A percentile compares a stretch with the other conserved stretches of the same genome.
Conservation (phyloP, 37 sponge, comb jelly and placozoan species). For the Hormiphora californensis region DNA sequence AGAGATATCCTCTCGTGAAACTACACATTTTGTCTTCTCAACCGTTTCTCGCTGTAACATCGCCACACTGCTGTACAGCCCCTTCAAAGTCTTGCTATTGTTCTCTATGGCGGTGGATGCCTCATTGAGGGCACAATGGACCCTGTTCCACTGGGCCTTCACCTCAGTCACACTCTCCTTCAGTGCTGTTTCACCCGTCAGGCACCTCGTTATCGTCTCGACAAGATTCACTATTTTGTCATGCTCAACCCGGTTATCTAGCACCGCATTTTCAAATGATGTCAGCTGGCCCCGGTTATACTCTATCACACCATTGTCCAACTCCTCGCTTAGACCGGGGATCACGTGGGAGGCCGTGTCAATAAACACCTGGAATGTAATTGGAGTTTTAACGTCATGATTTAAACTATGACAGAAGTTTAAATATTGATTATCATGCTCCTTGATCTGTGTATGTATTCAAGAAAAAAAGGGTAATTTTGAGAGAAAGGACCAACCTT, state of each 20-base stretch:
- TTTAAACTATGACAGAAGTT: too few relatives aligned
- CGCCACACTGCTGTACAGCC: constrained; percentile 11
- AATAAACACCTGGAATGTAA: constrained; percentile 1
- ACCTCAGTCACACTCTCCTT: background rate
- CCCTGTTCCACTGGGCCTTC: constrained; percentile 4
- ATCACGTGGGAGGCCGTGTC: background rate
- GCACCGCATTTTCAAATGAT: background rate
- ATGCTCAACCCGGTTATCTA: constrained; percentile 15
- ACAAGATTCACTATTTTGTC: background rate
- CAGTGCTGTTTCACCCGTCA: background rate
- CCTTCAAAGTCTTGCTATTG: background rate
- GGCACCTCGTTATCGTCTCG: constrained; percentile 14
- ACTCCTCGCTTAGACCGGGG: background rate
- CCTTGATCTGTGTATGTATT: too few relatives aligned
- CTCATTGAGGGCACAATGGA: constrained; percentile 39
- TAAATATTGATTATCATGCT: too few relatives aligned
- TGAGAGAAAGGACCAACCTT: too few relatives aligned
- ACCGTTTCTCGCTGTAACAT: background rate
- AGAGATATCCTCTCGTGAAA: background rate
- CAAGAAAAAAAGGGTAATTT: too few relatives aligned
- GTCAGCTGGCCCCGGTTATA: background rate
- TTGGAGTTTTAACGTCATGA: constrained; percentile 5
- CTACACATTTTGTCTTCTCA: background rate
- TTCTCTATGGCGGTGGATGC: constrained; percentile 27
- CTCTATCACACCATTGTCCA: constrained; percentile 2